Evolutionary conservation across 2,797 vertebrate species (phyloP).

Genomic region (Micropoecilia bifurca): DNA sequence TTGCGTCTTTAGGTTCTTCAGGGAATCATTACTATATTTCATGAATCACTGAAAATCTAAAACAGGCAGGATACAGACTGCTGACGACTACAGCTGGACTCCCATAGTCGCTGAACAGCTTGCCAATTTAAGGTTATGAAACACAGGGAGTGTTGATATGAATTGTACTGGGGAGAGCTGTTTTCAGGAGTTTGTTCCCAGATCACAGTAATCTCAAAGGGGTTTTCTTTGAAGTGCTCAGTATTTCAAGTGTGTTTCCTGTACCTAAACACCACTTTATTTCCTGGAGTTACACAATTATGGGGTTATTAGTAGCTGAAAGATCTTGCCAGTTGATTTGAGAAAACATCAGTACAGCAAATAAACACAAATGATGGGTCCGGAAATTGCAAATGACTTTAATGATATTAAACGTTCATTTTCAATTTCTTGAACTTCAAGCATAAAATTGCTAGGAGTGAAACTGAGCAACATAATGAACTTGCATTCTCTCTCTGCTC

Average conservation of each 20-base stretch:
- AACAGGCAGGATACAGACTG: background rate
- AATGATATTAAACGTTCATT: conserved; percentile 14
- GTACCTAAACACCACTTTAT: background rate
- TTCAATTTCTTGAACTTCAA: conserved; percentile 14
- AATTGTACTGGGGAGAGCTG: background rate
- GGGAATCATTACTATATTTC: background rate
- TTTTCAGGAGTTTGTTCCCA: background rate
- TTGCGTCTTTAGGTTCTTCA: background rate
- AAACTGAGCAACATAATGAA: conserved; percentile 10
- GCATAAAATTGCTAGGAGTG: conserved; percentile 10
- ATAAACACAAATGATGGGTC: conserved; percentile 5
- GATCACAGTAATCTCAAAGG: background rate
- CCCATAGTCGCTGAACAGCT: background rate
- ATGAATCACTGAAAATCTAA: background rate
- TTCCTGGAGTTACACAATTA: background rate
- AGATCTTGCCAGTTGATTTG: background rate
- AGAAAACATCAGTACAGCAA: conserved; percentile 1
- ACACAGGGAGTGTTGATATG: background rate
- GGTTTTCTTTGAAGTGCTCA: background rate
- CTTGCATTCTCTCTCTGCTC: background rate
- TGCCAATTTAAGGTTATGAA: background rate
- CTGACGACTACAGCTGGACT: background rate
- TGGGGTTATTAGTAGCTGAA: background rate
- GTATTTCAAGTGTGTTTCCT: background rate
- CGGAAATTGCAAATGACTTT: conserved; percentile 1